Conservation (phyloP, 1,140 invertebrate species). For the Dryas iulia region DNA sequence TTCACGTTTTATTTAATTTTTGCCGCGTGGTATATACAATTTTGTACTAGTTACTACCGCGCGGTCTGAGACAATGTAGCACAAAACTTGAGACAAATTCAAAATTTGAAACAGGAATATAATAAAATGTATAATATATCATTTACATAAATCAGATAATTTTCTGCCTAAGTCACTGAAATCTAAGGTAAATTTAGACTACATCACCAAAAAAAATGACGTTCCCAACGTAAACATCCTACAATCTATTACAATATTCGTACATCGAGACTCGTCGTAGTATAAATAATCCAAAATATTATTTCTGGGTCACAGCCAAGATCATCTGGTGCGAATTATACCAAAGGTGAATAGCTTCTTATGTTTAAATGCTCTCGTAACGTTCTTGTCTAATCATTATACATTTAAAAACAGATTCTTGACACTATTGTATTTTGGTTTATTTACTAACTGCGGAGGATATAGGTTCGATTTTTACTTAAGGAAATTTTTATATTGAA, state of each 20-base stretch:
- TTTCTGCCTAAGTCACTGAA: background rate
- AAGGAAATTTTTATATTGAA: no score
- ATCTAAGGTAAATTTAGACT: background rate
- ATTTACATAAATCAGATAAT: background rate
- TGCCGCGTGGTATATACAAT: no score
- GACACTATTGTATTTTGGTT: no score
- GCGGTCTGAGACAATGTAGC: no score
- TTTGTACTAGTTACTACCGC: no score
- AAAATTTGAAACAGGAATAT: no score
- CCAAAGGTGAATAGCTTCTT: constrained; percentile 24
- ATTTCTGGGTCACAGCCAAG: constrained; percentile 36
- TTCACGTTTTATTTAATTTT: no score
- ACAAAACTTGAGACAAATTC: no score
- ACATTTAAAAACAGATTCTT: no score
- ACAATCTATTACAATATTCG: background rate
- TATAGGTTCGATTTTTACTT: no score
- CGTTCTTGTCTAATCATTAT: background rate
- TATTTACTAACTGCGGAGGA: no score
- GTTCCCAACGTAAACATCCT: background rate
- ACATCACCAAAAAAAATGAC: background rate
- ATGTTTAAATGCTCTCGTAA: constrained; percentile 5
- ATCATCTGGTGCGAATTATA: constrained; percentile 7
- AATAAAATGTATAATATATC: no score
- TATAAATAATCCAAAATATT: constrained; percentile 30
- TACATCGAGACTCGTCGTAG: background rate